Base-by-base conservation (phyloP, 2,797 vertebrate species). In the Mus caroli region DNA sequence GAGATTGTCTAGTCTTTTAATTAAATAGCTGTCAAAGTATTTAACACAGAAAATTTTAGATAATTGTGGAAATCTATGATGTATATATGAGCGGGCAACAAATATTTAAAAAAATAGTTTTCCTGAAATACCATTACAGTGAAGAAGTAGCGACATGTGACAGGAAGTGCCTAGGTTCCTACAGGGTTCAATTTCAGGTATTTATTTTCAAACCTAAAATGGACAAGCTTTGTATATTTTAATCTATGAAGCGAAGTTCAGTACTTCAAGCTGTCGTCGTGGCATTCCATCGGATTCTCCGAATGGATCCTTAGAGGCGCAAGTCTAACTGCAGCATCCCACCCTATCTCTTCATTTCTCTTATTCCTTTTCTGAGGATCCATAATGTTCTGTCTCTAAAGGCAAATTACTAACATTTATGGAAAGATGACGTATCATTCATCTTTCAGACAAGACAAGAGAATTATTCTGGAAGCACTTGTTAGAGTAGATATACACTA, bases 381-480 rank as follows among this genome's bases (percentile, higher is more conserved):
- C 37, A 26, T 91, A 6, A 93, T 80, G 7, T 46, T 85, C 77
- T 24, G 37, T 56, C 37, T 87, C 69, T 37, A 76, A 94, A 73
- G 91, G 40, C 64, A 95, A 93, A 93, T 92, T 77, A 88, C 46
- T 91, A 76, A 69, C n/a, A 60, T 80, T 93, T 94, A 79, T 9
- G 80, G 64, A 92, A 94, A 95, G 50, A 31, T 80, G 14, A 79
- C 89, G 15, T 71, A 85, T 62, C 90, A 97, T 71, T 40, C n/a
- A n/a, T n/a, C n/a, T n/a, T n/a, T n/a, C n/a, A n/a, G n/a, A n/a
- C n/a, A n/a, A n/a, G n/a, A 64, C 24, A 37, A 37, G 94, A 95
- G 14, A 87, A 82, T 80, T 84, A 92, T 76, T 75, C 7, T 78
- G 31, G 54, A 91, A 12, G 14, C 11, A 69, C 54, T 3, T 71